Conservation (phyloP, 2,113 vertebrate genomes). For the Aptenodytes forsteri region DNA sequence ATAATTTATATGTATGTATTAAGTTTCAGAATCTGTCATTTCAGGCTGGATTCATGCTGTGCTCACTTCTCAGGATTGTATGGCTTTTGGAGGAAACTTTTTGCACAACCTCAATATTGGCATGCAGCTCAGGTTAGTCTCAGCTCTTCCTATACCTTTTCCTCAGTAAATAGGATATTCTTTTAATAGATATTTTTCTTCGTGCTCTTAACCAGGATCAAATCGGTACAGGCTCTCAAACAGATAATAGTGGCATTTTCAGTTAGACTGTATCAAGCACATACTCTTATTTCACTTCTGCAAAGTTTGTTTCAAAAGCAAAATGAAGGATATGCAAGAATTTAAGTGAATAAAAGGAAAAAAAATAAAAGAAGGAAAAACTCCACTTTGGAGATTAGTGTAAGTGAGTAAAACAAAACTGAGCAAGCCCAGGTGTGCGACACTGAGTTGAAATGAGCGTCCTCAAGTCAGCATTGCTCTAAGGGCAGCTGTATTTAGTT, state of each 20-base stretch:
- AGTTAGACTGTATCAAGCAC: background rate
- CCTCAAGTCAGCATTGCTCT: slow-evolving; percentile 28
- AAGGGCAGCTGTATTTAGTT: slow-evolving; percentile 34
- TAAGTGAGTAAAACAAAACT: background rate
- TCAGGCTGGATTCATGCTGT: slow-evolving; percentile 98
- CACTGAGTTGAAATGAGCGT: background rate
- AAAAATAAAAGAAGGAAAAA: background rate
- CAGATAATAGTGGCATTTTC: slow-evolving; percentile 6
- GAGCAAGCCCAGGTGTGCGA: slow-evolving; percentile 13
- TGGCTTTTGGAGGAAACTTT: slow-evolving; percentile 99
- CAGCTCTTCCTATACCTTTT: background rate
- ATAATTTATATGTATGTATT: background rate
- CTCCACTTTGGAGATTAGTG: background rate
- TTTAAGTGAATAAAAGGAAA: background rate
- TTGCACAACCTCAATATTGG: slow-evolving; percentile 99
- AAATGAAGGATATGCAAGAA: background rate
- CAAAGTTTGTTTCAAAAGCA: slow-evolving; percentile 23
- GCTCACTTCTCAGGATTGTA: slow-evolving; percentile 99
- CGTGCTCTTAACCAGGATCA: background rate
- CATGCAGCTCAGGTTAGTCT: slow-evolving; percentile 97
- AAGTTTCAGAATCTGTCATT: slow-evolving; percentile 29
- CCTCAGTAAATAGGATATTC: background rate
- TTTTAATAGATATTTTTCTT: background rate
- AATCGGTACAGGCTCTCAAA: slow-evolving; percentile 4
- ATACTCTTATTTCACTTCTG: background rate